Evolutionary conservation across 2,113 vertebrate species (phyloP).

Genomic region (Melanocharis versteri): DNA sequence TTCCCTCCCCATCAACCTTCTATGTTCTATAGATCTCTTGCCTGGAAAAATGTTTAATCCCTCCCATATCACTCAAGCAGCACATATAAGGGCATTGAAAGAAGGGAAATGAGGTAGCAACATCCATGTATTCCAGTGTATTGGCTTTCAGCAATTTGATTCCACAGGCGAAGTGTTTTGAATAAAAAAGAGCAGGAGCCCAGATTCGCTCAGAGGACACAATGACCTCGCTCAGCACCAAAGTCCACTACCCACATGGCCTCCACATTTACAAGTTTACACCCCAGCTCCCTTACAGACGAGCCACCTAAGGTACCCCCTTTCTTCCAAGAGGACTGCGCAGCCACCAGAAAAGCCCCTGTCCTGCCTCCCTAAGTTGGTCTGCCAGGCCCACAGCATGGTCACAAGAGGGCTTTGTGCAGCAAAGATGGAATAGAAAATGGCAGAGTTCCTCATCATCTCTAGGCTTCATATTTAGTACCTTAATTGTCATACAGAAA

Average conservation of each 20-base stretch:
- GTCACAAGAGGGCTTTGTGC: neutral
- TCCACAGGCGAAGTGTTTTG: neutral
- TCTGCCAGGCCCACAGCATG: neutral
- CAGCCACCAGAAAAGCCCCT: neutral
- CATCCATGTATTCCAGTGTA: neutral
- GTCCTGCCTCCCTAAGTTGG: neutral
- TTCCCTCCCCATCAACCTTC: constrained; percentile 42
- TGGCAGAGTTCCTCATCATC: neutral
- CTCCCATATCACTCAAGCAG: constrained; percentile 14
- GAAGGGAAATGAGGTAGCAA: constrained; percentile 30
- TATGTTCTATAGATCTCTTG: constrained; percentile 30
- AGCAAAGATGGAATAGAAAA: neutral
- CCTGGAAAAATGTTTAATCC: constrained; percentile 43
- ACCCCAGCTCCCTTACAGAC: neutral
- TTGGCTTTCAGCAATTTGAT: constrained; percentile 23
- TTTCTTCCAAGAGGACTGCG: neutral
- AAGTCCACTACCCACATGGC: neutral
- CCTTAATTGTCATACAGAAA: neutral
- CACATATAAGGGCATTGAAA: neutral
- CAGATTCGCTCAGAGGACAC: neutral
- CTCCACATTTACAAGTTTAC: neutral
- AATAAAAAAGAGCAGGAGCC: neutral
- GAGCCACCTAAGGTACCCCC: neutral
- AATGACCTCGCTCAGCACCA: neutral
- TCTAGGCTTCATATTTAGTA: neutral